phyloP scores from a whole-genome alignment of 1,140 invertebrate genomes.

The Micrasema longulum region DNA sequence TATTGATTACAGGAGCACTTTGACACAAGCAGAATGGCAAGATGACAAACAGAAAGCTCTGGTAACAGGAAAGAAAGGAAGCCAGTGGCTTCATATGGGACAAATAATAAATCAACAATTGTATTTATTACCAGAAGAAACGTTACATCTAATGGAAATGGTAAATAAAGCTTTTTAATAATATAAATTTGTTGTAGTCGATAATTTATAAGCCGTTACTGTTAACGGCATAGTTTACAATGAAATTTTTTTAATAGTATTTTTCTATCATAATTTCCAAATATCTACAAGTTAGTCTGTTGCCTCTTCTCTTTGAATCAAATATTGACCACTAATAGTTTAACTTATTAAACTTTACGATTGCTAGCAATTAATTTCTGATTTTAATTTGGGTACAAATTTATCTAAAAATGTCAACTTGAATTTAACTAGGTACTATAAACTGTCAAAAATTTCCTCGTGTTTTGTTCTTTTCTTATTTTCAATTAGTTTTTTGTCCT shows the following conservation, averaged over 20 bases:
- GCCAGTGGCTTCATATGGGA: slow-evolving; percentile 71
- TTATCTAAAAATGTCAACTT: too few relatives aligned
- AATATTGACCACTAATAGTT: not conserved
- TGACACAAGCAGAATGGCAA: slow-evolving; percentile 72
- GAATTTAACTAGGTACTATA: too few relatives aligned
- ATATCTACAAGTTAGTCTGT: too few relatives aligned
- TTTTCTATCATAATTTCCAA: not conserved
- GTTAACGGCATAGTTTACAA: not conserved
- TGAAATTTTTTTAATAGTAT: not conserved
- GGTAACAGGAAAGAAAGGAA: slow-evolving; percentile 70
- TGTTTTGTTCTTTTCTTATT: too few relatives aligned
- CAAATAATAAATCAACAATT: slow-evolving; percentile 58
- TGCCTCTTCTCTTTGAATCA: not conserved
- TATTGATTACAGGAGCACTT: slow-evolving; percentile 59
- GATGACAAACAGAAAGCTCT: slow-evolving; percentile 68
- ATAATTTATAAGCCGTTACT: not conserved
- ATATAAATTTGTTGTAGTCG: not conserved
- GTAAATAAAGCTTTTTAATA: slow-evolving; percentile 65
- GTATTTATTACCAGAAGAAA: slow-evolving; percentile 73
- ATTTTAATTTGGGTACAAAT: too few relatives aligned
- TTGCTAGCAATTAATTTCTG: too few relatives aligned
- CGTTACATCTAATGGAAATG: slow-evolving; percentile 73
- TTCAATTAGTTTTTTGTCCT: too few relatives aligned
- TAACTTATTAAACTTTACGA: too few relatives aligned
- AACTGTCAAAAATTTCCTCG: too few relatives aligned